These are phyloP conservation scores for Dynastes hyllus DNA, from an alignment of 2,888 invertebrate species.

Conservation along the genomic window DNA sequence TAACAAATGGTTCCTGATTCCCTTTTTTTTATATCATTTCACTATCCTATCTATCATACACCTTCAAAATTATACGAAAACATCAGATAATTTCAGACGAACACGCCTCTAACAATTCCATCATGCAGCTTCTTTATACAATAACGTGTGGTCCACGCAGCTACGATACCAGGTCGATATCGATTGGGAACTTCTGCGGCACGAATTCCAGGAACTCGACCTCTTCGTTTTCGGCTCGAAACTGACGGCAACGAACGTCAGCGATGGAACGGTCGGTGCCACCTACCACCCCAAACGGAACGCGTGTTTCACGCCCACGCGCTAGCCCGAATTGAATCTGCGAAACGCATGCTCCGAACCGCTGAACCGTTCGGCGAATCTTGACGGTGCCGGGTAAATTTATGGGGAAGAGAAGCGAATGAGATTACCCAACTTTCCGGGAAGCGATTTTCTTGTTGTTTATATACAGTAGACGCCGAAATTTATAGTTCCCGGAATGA, in stretches of 20 bases:
- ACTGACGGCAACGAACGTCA: neutral
- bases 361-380: too few species aligned
- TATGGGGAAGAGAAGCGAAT: neutral
- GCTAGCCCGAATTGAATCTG: too few species aligned
- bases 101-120: too few species aligned
- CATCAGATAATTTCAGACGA: too few species aligned
- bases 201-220: neutral
- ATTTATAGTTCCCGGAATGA: neutral
- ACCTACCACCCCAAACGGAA: neutral
- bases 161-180: neutral
- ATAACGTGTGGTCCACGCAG: too few species aligned
- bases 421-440: neutral
- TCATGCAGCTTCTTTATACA: too few species aligned
- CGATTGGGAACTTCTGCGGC: neutral
- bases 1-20: too few species aligned
- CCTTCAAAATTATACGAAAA: too few species aligned
- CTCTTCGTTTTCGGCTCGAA: neutral
- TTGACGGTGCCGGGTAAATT: neutral
- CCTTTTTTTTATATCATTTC: too few species aligned
- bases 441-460: constrained; percentile 3
- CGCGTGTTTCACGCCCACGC: neutral
- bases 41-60: too few species aligned
- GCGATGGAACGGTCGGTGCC: neutral
- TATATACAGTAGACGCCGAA: neutral
- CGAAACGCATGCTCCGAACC: too few species aligned